Base-by-base conservation (phyloP, 2,113 vertebrate genomes). In the Gadus macrocephalus region DNA sequence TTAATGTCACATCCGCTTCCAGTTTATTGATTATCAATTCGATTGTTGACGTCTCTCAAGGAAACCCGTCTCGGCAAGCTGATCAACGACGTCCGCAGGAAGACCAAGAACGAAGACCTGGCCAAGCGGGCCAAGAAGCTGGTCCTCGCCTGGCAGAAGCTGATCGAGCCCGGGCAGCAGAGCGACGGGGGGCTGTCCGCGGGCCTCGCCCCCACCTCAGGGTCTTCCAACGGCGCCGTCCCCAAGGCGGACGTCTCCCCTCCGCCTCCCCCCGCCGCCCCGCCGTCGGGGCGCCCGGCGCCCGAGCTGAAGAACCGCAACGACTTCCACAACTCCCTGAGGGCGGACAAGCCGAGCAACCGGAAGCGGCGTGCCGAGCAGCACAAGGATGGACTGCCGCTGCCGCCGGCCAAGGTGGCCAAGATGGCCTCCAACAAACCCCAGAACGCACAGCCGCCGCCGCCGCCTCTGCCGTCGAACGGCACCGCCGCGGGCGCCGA, bases 31-130 rank as follows among this genome's bases (percentile, higher is more conserved):
- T 0, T 15, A 42, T n/a, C 4, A 0, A 7, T 14, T 64, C 16
- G 16, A 1, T 0, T 15, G 53, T n/a, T 77, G 65, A n/a, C 81
- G 15, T 76, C 25, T 58, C 61, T 75, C 1, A 56, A 98, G 96
- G 96, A 98, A 90, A 98, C 96, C 0, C 92, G 96, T 27, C 93
- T 98, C 2, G 96, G 96, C 64, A 98, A 96, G 86, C 91, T 98
- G 9, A 96, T 98, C 88, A 98, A 98, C 19, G 96, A 98, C 53
- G 92, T 98, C 74, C 91, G 96, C 59, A 98, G 96, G 86, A 96
- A 96, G 76, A 97, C 95, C 0, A 93, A 94, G 88, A 95, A 98
- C 0, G 94, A 96, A 77, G 95, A 96, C 68, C 93, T 98, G 3
- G 96, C 95, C 63, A 96, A 95, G 87, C 91, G 96, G 75, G 95